Evolutionary conservation across 1,140 invertebrate genomes (phyloP).

Genomic region (Reticulitermes speratus): DNA sequence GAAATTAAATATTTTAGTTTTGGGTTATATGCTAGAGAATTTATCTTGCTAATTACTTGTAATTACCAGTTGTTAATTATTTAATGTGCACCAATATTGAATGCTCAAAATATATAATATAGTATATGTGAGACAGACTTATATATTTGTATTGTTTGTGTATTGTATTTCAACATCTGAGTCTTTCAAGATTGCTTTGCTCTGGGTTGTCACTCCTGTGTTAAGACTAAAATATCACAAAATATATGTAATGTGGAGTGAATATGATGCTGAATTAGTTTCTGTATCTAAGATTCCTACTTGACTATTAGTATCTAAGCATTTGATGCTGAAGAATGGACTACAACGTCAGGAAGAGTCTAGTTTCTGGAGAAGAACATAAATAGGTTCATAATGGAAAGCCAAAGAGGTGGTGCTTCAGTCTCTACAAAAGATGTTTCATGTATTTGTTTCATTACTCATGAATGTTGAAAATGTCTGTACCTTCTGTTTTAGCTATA

Average conservation of each 20-base stretch:
- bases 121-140: slow-evolving; percentile 3
- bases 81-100: background rate
- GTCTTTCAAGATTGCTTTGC: background rate
- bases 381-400: background rate
- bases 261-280: background rate
- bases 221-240: background rate
- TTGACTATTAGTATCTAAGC: background rate
- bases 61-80: background rate
- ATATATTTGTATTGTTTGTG: background rate
- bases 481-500: background rate
- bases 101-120: background rate
- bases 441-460: background rate
- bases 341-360: background rate
- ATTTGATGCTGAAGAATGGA: background rate
- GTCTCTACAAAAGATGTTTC: background rate
- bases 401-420: background rate
- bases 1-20: background rate
- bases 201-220: background rate
- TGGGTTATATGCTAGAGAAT: background rate
- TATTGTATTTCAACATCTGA: background rate
- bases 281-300: background rate
- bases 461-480: background rate
- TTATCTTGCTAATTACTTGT: background rate
- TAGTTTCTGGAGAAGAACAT: slow-evolving; percentile 9
- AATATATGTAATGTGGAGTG: background rate